Evolutionary conservation across 2,888 invertebrate species (phyloP).

Genomic region (Rhorus exstirpatorius): DNA sequence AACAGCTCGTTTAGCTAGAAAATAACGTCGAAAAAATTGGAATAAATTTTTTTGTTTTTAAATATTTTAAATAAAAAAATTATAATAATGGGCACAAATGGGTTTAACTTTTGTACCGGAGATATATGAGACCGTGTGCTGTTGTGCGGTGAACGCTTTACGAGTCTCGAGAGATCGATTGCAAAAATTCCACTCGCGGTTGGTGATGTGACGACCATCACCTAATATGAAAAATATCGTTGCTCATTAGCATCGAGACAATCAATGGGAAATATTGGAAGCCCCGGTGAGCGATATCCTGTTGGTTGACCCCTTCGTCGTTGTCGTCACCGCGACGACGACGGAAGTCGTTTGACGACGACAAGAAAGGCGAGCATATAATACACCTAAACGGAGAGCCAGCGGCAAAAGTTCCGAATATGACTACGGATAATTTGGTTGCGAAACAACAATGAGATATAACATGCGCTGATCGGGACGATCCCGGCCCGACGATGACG

Average conservation of each 20-base stretch:
- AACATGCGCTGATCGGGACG: slow-evolving; percentile 19
- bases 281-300: slow-evolving; percentile 82
- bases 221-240: slow-evolving; percentile 49
- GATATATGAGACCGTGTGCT: background rate
- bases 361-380: slow-evolving; percentile 77
- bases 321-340: slow-evolving; percentile 64
- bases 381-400: slow-evolving; percentile 39
- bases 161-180: slow-evolving; percentile 5
- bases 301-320: slow-evolving; percentile 80
- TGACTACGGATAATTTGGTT: slow-evolving; percentile 69
- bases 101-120: no score
- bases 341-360: slow-evolving; percentile 82
- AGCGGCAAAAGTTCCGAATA: slow-evolving; percentile 52
- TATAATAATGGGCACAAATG: no score
- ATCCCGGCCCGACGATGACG: slow-evolving; percentile 50
- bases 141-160: background rate
- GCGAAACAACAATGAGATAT: slow-evolving; percentile 71
- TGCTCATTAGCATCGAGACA: slow-evolving; percentile 84
- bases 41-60: background rate
- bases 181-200: slow-evolving; percentile 39
- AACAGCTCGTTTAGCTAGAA: no score
- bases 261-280: slow-evolving; percentile 84
- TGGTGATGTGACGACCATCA: slow-evolving; percentile 14
- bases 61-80: background rate
- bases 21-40: no score